Percentiles rank a stretch among this genome's conserved stretches.
Conservation (phyloP, 2,888 invertebrate species). For the Taenaris catops region DNA sequence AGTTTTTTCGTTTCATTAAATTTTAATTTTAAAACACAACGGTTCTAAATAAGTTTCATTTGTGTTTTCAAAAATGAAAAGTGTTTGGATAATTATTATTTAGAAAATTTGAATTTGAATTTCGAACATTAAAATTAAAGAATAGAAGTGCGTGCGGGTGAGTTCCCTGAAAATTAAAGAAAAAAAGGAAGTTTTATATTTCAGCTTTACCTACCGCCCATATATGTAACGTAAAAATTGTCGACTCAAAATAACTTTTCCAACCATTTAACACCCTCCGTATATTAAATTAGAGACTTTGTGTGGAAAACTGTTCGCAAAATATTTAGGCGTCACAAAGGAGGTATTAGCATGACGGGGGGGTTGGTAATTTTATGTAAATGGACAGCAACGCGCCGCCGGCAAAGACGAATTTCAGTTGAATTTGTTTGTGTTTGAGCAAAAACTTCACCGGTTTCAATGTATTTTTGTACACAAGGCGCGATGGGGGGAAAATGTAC, state of each 20-base stretch:
- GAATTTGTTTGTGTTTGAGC: slow-evolving; percentile 63
- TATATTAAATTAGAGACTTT: slow-evolving; percentile 72
- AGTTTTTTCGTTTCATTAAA: no score
- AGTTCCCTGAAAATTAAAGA: no score
- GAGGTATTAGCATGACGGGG: slow-evolving; percentile 53
- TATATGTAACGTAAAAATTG: no score
- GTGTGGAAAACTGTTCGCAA: slow-evolving; percentile 76
- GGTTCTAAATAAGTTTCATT: no score
- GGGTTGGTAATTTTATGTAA: slow-evolving; percentile 57
- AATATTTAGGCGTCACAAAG: slow-evolving; percentile 76
- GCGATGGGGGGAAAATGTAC: not conserved
- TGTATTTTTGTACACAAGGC: slow-evolving; percentile 10
- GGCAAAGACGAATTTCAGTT: slow-evolving; percentile 30
- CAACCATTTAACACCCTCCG: slow-evolving; percentile 34
- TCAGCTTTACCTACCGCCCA: no score
- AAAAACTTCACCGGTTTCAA: slow-evolving; percentile 32
- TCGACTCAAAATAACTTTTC: slow-evolving; percentile 36
- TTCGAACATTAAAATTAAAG: no score
- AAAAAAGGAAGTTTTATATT: no score
- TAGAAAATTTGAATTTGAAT: no score
- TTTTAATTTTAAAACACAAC: no score
- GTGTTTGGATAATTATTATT: no score
- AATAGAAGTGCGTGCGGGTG: no score
- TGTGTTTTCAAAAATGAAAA: no score
- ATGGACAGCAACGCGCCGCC: slow-evolving; percentile 38